A percentile compares a stretch with the other conserved stretches of the same genome.
Evolutionary conservation across 2,797 vertebrate genomes (phyloP).

Genomic region (Premnoplex brunnescens): DNA sequence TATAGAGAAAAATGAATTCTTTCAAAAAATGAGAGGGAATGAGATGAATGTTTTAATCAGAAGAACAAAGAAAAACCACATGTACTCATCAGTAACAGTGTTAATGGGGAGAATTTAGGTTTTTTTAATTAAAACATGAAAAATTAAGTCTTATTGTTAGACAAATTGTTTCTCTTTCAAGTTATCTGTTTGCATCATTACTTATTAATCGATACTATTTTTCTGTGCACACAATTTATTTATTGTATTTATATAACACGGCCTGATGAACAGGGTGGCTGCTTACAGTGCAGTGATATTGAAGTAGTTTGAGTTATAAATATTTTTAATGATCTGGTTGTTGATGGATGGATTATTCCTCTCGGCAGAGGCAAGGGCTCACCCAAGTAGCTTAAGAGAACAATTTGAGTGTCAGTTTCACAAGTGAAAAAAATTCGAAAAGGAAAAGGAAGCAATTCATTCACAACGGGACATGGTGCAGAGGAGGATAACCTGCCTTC

Average conservation of each 20-base stretch:
- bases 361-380: neutral
- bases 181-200: constrained; percentile 28
- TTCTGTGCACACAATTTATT: constrained; percentile 23
- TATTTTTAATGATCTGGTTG: constrained; percentile 15
- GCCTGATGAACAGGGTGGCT: neutral
- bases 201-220: constrained; percentile 12
- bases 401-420: constrained; percentile 86
- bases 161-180: constrained; percentile 24
- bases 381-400: constrained; percentile 59
- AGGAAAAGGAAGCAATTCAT: constrained; percentile 97
- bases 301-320: neutral
- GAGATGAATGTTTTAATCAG: constrained; percentile 60
- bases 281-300: neutral
- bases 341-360: constrained; percentile 44
- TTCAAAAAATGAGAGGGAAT: neutral
- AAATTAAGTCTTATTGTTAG: constrained; percentile 15
- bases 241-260: constrained; percentile 12
- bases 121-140: constrained; percentile 62
- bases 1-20: neutral
- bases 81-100: neutral
- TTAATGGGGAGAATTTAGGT: constrained; percentile 14
- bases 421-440: constrained; percentile 76
- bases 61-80: neutral
- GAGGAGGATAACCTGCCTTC: constrained; percentile 93
- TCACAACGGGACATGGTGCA: constrained; percentile 90